Evolutionary conservation across 37 sponge, comb jelly and placozoan species (phyloP), one percentile per base, ranked within the genome.

Genomic region (Aplysina aerophoba): DNA sequence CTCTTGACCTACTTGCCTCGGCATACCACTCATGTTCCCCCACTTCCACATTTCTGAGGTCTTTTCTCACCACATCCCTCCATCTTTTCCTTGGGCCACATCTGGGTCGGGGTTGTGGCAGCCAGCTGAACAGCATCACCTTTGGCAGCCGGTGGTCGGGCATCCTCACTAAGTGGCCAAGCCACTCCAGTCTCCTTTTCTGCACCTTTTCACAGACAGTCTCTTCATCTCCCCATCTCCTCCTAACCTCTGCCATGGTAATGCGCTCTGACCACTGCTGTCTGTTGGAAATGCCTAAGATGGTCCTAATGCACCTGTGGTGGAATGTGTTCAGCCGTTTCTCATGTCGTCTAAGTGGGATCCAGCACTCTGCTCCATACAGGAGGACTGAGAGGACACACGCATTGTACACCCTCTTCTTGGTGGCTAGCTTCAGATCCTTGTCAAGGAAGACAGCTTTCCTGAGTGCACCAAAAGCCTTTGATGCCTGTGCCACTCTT

Each of bases 331-430:
- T 74, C 13, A 85, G 41, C 24, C 12, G 59, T 39, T 35, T 73
- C 50, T 55, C 31, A 17, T 74, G 62, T 25, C 37, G 50, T 39
- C 37, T 85, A 21, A 85, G 75, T 36, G 75, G 85, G 75, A 56
- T 73, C 85, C 75, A 72, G 37, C 85, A 73, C 56, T 65, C 84
- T 73, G 85, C 72, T 24, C 74, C 85, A 73, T 85, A 72, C 59
- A 85, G 16, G 14, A 80, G 57, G 5, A 85, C 72, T 36, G 85
- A 72, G 17, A 85, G 14, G 4, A 85, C 85, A 85, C 85, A 73
- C 14, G 75, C 74, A 34, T 57, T 53, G n/a, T 54, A 71, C 57
- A 80, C 8, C 19, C 58, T 80, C 55, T 19, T 80, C 58, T 80
- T 80, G 33, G 56, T 80, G 55, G 59, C 22, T 54, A 80, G 58